phyloP scores from a whole-genome alignment of 2,797 vertebrate species.

The Notolepis coatsorum region DNA sequence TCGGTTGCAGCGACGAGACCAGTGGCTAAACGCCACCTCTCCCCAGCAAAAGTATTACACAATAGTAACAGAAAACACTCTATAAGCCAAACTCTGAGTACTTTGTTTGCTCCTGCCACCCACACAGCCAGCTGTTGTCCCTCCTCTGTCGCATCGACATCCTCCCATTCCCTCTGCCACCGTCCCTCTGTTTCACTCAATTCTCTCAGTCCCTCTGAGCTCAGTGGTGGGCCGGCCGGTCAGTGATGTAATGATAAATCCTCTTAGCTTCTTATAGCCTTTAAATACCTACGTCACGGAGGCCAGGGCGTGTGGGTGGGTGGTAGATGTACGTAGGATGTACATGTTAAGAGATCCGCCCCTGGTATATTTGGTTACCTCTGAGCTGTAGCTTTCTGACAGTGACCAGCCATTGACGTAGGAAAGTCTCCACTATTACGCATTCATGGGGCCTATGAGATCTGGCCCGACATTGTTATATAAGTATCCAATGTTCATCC shows the following conservation, averaged over 20 bases:
- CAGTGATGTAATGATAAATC: conserved; percentile 83
- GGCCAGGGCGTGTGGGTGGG: conserved; percentile 44
- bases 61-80: conserved; percentile 2
- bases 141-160: conserved; percentile 16
- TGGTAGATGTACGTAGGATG: conserved; percentile 1
- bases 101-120: conserved; percentile 43
- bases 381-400: neutral
- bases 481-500: neutral
- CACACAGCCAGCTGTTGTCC: conserved; percentile 67
- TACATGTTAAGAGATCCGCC: neutral
- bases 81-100: conserved; percentile 16
- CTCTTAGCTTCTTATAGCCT: conserved; percentile 83
- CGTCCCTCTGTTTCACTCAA: conserved; percentile 9
- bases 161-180: conserved; percentile 24
- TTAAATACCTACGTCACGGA: conserved; percentile 78
- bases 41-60: neutral
- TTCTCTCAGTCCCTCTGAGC: conserved; percentile 14
- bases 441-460: too few species aligned
- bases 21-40: conserved; percentile 1
- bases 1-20: neutral
- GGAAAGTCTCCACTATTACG: neutral
- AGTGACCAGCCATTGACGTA: neutral
- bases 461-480: neutral
- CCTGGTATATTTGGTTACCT: neutral
- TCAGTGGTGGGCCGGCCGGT: conserved; percentile 38